phyloP scores from a whole-genome alignment of 2,797 vertebrate species.

The Phrynocephalus vlangalii region DNA sequence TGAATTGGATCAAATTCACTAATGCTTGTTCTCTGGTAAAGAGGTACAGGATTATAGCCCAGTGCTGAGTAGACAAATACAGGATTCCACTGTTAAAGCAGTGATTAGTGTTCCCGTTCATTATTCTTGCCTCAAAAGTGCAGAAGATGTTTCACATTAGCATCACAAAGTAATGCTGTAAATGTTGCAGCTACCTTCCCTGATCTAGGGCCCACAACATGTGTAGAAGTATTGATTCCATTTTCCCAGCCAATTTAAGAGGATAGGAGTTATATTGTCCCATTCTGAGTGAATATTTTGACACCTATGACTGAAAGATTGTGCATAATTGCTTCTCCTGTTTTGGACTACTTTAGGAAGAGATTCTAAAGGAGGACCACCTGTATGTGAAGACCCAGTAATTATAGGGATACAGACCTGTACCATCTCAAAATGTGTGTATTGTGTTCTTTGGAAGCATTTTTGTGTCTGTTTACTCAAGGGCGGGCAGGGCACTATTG shows the following conservation, averaged over 20 bases:
- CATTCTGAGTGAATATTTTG: background rate
- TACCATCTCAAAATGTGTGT: background rate
- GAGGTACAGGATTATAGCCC: background rate
- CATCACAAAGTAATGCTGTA: background rate
- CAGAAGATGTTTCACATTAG: background rate
- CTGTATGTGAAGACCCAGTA: background rate
- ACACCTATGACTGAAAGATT: background rate
- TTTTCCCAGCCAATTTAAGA: background rate
- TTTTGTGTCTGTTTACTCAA: background rate
- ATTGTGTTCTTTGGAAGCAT: too few species aligned
- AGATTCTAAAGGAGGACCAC: background rate
- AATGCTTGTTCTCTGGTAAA: background rate
- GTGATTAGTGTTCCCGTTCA: slow-evolving; percentile 3
- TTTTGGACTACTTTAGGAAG: background rate
- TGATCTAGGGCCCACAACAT: too few species aligned
- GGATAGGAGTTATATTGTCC: background rate
- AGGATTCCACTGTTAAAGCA: background rate
- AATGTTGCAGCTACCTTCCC: slow-evolving; percentile 13
- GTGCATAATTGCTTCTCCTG: background rate
- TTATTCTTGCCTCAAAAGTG: slow-evolving; percentile 9
- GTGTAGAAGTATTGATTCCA: background rate
- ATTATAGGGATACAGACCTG: background rate
- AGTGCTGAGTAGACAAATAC: background rate
- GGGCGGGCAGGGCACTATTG: background rate
- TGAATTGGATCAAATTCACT: background rate